Conservation (phyloP, 2,113 vertebrate species). For the Pongo pygmaeus region DNA sequence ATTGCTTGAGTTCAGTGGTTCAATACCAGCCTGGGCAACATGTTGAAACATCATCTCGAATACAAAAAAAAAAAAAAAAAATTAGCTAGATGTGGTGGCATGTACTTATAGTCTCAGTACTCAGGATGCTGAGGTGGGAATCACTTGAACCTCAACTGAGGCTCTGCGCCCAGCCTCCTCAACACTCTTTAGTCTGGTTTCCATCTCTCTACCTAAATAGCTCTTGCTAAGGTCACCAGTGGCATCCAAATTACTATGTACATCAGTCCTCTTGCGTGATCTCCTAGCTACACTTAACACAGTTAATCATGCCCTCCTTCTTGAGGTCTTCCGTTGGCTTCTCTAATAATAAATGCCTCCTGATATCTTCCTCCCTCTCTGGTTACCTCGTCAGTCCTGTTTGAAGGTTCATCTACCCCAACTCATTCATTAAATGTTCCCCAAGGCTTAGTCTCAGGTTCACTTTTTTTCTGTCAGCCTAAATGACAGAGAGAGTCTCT, state of each 20-base stretch:
- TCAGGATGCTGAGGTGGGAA: too few species aligned
- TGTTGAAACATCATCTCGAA: too few species aligned
- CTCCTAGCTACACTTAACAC: not conserved
- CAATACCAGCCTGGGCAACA: too few species aligned
- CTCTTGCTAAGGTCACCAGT: not conserved
- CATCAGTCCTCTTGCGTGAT: not conserved
- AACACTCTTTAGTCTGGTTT: not conserved
- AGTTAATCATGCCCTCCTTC: not conserved
- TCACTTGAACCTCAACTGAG: too few species aligned
- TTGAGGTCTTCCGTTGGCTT: not conserved
- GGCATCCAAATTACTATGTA: not conserved
- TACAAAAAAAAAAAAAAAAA: too few species aligned
- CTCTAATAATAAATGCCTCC: not conserved
- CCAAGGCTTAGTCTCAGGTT: not conserved
- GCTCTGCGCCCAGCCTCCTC: not conserved
- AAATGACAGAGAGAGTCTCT: not conserved
- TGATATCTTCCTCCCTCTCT: not conserved
- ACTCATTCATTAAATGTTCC: not conserved
- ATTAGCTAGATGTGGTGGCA: too few species aligned
- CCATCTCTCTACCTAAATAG: not conserved
- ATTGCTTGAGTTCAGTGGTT: too few species aligned
- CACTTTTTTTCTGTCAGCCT: not conserved
- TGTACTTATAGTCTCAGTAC: too few species aligned
- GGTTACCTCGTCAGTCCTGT: not conserved
- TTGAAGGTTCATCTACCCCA: not conserved